These are phyloP conservation scores for Chaitophorus viminalis DNA, from an alignment of 2,888 invertebrate species.

Conservation along the genomic window DNA sequence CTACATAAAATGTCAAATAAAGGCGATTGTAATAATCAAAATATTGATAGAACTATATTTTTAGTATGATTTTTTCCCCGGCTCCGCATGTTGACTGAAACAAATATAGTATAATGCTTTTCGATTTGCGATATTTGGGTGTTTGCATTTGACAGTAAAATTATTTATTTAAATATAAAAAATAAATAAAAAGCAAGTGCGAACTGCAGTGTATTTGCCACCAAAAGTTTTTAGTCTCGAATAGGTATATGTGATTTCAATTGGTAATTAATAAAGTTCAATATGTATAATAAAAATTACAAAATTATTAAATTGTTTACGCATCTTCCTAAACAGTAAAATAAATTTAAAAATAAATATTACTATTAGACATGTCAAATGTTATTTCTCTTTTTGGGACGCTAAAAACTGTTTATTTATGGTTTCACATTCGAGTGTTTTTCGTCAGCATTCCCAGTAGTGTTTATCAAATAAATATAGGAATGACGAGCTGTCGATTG, in stretches of 20 bases:
- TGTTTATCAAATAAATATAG: slow-evolving; percentile 50
- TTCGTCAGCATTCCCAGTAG: slow-evolving; percentile 9
- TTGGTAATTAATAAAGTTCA: neutral
- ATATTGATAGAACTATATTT: slow-evolving; percentile 32
- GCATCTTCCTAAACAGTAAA: neutral
- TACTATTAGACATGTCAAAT: slow-evolving; percentile 1
- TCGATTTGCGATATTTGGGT: slow-evolving; percentile 25
- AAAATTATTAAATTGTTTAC: neutral
- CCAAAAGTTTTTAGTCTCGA: neutral
- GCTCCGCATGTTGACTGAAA: slow-evolving; percentile 10
- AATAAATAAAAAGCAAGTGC: slow-evolving; percentile 2
- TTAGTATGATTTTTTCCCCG: neutral
- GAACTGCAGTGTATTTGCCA: neutral
- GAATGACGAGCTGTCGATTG: slow-evolving; percentile 55
- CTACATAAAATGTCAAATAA: slow-evolving; percentile 19
- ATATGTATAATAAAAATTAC: neutral
- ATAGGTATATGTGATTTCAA: neutral
- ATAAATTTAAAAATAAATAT: neutral
- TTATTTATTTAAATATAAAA: slow-evolving; percentile 35
- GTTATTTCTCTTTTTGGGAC: slow-evolving; percentile 18
- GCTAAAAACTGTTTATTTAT: slow-evolving; percentile 53
- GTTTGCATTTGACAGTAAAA: slow-evolving; percentile 52
- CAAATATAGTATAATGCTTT: slow-evolving; percentile 44
- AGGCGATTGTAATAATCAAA: slow-evolving; percentile 28
- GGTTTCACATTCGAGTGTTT: slow-evolving; percentile 50